Percentiles rank a stretch among this genome's conserved stretches.
phyloP scores from a whole-genome alignment of 2,113 vertebrate species.

The Zapus hudsonius region DNA sequence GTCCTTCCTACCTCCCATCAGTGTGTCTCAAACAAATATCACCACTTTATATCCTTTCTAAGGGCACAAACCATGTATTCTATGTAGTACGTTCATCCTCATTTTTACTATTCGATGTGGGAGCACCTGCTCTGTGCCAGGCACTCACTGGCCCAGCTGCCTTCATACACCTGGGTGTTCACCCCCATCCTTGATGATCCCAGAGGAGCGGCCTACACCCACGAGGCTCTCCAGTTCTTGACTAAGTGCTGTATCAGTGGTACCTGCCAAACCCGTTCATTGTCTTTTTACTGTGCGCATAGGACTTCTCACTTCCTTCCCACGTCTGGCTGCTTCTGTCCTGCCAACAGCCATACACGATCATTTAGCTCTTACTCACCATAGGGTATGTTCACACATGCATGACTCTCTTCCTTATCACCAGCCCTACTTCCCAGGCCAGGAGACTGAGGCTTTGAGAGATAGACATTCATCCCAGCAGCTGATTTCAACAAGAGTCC shows the following conservation, averaged over 20 bases:
- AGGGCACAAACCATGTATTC: fast-evolving
- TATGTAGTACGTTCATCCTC: neutral
- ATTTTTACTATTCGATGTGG: fast-evolving
- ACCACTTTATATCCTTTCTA: neutral
- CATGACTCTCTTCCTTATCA: neutral
- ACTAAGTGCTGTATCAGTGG: neutral
- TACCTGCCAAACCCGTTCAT: fast-evolving
- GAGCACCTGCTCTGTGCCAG: fast-evolving
- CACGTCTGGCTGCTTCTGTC: neutral
- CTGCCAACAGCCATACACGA: too few relatives aligned
- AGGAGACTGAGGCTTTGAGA: neutral
- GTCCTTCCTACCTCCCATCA: neutral
- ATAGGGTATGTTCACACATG: fast-evolving
- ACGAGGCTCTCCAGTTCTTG: neutral
- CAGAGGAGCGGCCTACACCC: neutral
- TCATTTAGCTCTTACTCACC: neutral
- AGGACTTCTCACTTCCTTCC: neutral
- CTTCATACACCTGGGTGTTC: fast-evolving
- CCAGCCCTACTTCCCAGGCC: neutral
- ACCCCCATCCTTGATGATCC: fast-evolving
- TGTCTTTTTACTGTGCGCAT: fast-evolving
- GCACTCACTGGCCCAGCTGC: fast-evolving
- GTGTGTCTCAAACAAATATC: neutral
- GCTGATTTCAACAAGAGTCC: neutral
- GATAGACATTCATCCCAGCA: too few relatives aligned